These are phyloP conservation scores for Cossypha polioptera DNA, from an alignment of 2,797 vertebrate genomes.

Conservation along the genomic window DNA sequence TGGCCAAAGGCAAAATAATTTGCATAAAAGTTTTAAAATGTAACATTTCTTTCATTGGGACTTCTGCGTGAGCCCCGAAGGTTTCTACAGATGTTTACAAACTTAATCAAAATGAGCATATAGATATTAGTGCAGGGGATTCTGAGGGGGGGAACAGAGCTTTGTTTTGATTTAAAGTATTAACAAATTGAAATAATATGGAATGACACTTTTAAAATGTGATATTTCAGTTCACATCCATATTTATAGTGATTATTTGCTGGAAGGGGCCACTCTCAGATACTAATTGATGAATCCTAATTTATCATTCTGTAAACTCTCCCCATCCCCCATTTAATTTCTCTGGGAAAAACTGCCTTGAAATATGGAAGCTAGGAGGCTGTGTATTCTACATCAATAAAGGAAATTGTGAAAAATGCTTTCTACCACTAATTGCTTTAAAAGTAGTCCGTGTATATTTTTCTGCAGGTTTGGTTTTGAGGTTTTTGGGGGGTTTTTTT, in stretches of 20 bases:
- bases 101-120: constrained; percentile 29
- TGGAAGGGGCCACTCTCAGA: neutral
- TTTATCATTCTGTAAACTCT: neutral
- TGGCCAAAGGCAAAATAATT: constrained; percentile 78
- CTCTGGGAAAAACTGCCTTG: neutral
- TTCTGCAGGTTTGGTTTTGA: neutral
- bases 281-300: constrained; percentile 13
- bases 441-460: neutral
- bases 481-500: neutral
- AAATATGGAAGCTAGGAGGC: neutral
- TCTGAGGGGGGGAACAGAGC: neutral
- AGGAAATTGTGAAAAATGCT: neutral
- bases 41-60: constrained; percentile 68
- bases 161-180: neutral
- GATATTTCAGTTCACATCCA: neutral
- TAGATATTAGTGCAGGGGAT: constrained; percentile 27
- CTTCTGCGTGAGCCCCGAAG: constrained; percentile 9
- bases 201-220: neutral
- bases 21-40: constrained; percentile 76
- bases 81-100: constrained; percentile 61
- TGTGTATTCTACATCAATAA: neutral
- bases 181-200: neutral
- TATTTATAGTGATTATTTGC: neutral
- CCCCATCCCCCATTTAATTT: neutral
- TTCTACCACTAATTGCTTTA: neutral